Base-by-base conservation (phyloP, 2,797 vertebrate genomes). In the Cirrhinus mrigala region DNA sequence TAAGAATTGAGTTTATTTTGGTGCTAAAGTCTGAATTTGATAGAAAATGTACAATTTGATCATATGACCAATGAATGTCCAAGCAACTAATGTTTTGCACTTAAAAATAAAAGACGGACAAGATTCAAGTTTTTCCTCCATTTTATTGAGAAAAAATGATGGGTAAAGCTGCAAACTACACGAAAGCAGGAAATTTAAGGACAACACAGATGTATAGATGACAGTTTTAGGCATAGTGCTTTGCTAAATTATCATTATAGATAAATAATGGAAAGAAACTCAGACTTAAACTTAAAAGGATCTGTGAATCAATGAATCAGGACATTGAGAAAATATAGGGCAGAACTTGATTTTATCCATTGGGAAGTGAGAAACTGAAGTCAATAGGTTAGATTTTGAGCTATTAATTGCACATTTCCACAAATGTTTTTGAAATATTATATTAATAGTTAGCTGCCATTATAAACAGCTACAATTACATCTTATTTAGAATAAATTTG, bases 101-200 rank as follows among this genome's bases (percentile, higher is more conserved):
- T 37, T 20, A 0, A 64, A 80, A 60, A 71, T 85, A 46, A 58
- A 66, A 77, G 16, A 22, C 18, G 20, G 20, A 80, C 48, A 76
- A n/a, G 9, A 22, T 69, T 48, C 0, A 60, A 16, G 29, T 58
- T 62, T 85, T 90, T 87, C 22, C n/a, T 79, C 24, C 73, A 82
- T 81, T 90, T 92, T 90, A 90, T 89, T 89, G 86, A 90, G 86
- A 88, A 89, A 70, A 90, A 79, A 85, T 7, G 40, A 80, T 85
- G 76, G 88, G 86, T 91, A 91, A 92, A 92, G 90, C 93, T 93
- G 91, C 91, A 94, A 94, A 33, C 33, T 4, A 33, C 33, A 33
- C 2, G 3, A 33, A 33, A 33, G 33, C 33, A 33, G 33, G 33
- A 60, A 78, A 62, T 44, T 18, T 11, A 58, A 78, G 20, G 14